Base-by-base conservation (phyloP, 2,888 invertebrate species). In the Plebejus argus region DNA sequence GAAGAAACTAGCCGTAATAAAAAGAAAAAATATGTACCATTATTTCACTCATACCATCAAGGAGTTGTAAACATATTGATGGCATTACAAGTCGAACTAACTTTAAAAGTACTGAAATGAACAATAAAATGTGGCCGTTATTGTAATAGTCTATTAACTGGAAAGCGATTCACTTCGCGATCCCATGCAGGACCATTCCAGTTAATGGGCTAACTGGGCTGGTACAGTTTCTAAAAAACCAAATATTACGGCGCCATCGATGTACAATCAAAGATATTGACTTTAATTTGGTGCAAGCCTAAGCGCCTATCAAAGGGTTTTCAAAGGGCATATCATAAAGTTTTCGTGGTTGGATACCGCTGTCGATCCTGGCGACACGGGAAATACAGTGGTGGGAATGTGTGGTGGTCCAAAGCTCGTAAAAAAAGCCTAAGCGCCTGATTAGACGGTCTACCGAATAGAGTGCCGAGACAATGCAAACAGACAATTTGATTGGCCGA, bases 161-260 rank as follows among this genome's bases (percentile, higher is more conserved):
- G 61, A 77, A 12, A 49, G 74, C 74, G 28, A 76, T 78, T 79
- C 79, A 78, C 77, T 79, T 78, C 79, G 78, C 79, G 78, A 81
- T 81, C 84, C 83, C 82, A 83, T 83, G 86, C 87, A 86, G 85
- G 82, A 81, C 81, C 83, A 83, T 83, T 85, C 79, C 79, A 82
- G 80, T 85, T 87, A 90, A 88, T 88, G 87, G 87, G 84, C 82
- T 84, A 82, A 82, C 81, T 86, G 86, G 86, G 81, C 81, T 78
- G 77, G 84, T 84, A 88, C 86, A 86, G 86, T 87, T 85, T 84
- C 82, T 85, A 82, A 86, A 87, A 89, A 87, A 79, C 82, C 79
- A 78, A 82, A 80, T 79, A 81, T 82, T 83, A 86, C 84, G 83
- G 83, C 81, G 84, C 28, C 49, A 15, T 53, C 49, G 74, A 74